These are phyloP conservation scores for Gryon sp. DNA, from an alignment of 1,140 invertebrate species.

Conservation along the genomic window DNA sequence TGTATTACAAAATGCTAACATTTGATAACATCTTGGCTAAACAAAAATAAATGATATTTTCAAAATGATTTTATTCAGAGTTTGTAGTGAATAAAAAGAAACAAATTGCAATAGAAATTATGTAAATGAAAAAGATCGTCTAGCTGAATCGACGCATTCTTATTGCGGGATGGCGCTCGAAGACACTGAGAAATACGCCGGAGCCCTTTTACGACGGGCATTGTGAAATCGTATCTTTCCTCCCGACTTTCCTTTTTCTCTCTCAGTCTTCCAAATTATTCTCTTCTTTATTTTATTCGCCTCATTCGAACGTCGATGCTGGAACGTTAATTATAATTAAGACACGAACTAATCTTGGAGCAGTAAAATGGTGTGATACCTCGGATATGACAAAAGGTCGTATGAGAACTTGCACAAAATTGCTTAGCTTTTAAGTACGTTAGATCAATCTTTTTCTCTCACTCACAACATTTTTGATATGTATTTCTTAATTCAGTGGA, in stretches of 20 bases:
- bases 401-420: slow-evolving; percentile 54
- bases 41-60: no score
- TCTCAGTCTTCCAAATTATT: slow-evolving; percentile 61
- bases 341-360: slow-evolving; percentile 69
- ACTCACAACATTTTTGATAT: no score
- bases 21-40: no score
- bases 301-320: slow-evolving; percentile 64
- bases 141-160: slow-evolving; percentile 43
- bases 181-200: slow-evolving; percentile 54
- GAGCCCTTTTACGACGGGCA: slow-evolving; percentile 59
- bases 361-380: slow-evolving; percentile 72
- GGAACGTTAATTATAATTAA: slow-evolving; percentile 65
- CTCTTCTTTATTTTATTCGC: slow-evolving; percentile 63
- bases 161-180: slow-evolving; percentile 30
- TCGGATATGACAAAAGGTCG: slow-evolving; percentile 73
- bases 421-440: slow-evolving; percentile 18
- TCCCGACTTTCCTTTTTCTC: slow-evolving; percentile 53
- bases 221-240: slow-evolving; percentile 64
- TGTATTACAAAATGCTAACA: no score
- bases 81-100: not conserved
- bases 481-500: no score
- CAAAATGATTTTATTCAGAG: no score
- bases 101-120: not conserved
- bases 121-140: slow-evolving; percentile 51
- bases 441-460: slow-evolving; percentile 6